Evolutionary conservation across 37 sponge, comb jelly and placozoan genomes (phyloP).

Genomic region (Theonella swinhoei): DNA sequence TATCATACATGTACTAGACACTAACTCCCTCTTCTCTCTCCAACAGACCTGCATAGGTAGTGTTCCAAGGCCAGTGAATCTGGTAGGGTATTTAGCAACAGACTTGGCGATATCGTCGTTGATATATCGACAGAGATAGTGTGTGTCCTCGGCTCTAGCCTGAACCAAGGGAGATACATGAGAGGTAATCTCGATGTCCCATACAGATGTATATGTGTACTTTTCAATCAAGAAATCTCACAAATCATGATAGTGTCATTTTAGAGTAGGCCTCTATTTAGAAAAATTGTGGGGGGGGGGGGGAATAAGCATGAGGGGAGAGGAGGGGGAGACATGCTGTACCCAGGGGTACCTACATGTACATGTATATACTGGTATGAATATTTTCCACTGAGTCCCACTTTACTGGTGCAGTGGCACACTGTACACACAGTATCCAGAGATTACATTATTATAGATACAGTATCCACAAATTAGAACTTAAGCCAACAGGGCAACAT

Average conservation of each 20-base stretch:
- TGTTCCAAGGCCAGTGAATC: slow-evolving; percentile 88
- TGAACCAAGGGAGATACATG: background rate
- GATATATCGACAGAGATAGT: slow-evolving; percentile 78
- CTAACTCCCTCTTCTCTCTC: background rate
- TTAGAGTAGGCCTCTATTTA: no score
- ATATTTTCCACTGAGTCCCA: no score
- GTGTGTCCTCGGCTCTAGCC: slow-evolving; percentile 93
- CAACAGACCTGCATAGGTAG: slow-evolving; percentile 84
- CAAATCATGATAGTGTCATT: background rate
- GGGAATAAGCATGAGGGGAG: background rate
- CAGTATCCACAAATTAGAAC: no score
- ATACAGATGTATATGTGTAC: no score
- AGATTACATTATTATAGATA: no score
- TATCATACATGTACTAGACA: background rate
- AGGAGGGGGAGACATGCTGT: no score
- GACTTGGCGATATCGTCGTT: slow-evolving; percentile 85
- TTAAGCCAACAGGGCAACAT: no score
- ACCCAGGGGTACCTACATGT: no score
- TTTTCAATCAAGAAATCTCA: no score
- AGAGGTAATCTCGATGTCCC: background rate
- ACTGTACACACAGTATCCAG: no score
- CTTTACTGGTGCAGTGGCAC: no score
- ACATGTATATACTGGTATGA: background rate
- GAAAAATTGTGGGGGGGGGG: background rate
- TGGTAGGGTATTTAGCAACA: slow-evolving; percentile 68